Percentiles rank a stretch among this genome's conserved stretches.
Evolutionary conservation across 2,797 vertebrate species (phyloP).

Genomic region (Amphiprion clarkii): DNA sequence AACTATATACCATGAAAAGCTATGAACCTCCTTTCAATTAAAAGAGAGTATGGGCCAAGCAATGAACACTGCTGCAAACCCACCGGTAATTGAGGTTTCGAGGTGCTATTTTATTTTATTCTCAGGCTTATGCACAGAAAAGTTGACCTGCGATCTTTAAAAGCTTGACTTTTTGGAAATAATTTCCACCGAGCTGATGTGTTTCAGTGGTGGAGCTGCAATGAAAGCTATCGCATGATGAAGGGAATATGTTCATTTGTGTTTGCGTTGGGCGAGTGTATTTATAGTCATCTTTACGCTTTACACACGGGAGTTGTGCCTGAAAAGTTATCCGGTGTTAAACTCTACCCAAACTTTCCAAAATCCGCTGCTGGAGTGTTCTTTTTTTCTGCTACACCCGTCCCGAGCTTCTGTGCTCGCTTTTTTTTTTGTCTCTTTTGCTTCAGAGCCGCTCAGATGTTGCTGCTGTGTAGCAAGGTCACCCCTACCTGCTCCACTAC

Average conservation of each 20-base stretch:
- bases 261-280: not conserved
- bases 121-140: slow-evolving; percentile 11
- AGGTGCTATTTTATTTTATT: slow-evolving; percentile 19
- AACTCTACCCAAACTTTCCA: slow-evolving; percentile 25
- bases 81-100: slow-evolving; percentile 27
- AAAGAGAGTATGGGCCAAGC: slow-evolving; percentile 28
- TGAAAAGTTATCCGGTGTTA: slow-evolving; percentile 31
- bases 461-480: slow-evolving; percentile 65
- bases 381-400: slow-evolving; percentile 1
- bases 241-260: slow-evolving; percentile 30
- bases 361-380: slow-evolving; percentile 16
- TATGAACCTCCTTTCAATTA: slow-evolving; percentile 54
- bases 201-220: not conserved
- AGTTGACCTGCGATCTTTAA: slow-evolving; percentile 15
- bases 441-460: slow-evolving; percentile 62
- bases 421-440: slow-evolving; percentile 44
- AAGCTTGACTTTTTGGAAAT: not conserved
- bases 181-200: not conserved
- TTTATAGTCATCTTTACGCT: slow-evolving; percentile 31
- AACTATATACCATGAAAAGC: slow-evolving; percentile 33
- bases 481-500: slow-evolving; percentile 46
- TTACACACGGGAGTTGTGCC: slow-evolving; percentile 26
- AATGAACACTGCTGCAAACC: slow-evolving; percentile 16
- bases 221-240: slow-evolving; percentile 7
- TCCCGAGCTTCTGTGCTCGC: slow-evolving; percentile 34